These are phyloP conservation scores for Harpalus rufipes DNA, from an alignment of 2,888 invertebrate species.

Conservation along the genomic window DNA sequence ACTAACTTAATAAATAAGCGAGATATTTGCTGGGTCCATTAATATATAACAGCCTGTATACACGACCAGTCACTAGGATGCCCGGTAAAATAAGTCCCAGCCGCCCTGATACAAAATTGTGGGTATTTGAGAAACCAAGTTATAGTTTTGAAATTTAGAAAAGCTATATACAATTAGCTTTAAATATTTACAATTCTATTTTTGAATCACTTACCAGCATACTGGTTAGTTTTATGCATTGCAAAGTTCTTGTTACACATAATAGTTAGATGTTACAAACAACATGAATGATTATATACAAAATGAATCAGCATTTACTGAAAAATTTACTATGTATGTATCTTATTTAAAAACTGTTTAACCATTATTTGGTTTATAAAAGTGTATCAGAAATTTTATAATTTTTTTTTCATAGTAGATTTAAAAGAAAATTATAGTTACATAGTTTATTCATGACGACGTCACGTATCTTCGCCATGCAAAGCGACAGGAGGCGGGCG, in stretches of 20 bases:
- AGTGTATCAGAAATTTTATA: too few species aligned
- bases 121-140: neutral
- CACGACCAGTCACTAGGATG: too few species aligned
- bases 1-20: too few species aligned
- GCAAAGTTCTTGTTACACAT: neutral
- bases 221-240: constrained; percentile 45
- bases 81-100: too few species aligned
- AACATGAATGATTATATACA: constrained; percentile 42
- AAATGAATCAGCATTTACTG: neutral
- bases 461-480: constrained; percentile 51
- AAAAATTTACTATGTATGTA: too few species aligned
- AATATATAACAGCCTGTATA: too few species aligned
- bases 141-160: neutral
- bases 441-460: constrained; percentile 24
- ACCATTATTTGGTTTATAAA: too few species aligned
- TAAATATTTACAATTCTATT: neutral
- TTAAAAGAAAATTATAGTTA: neutral
- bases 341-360: too few species aligned
- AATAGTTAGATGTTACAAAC: constrained; percentile 4
- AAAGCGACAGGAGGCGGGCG: constrained; percentile 73
- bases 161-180: constrained; percentile 25
- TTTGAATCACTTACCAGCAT: constrained; percentile 31
- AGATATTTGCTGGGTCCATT: too few species aligned
- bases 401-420: neutral
- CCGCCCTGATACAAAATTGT: too few species aligned